Base-by-base conservation (phyloP, 2,888 invertebrate species). In the Camptogramma bilineatum region DNA sequence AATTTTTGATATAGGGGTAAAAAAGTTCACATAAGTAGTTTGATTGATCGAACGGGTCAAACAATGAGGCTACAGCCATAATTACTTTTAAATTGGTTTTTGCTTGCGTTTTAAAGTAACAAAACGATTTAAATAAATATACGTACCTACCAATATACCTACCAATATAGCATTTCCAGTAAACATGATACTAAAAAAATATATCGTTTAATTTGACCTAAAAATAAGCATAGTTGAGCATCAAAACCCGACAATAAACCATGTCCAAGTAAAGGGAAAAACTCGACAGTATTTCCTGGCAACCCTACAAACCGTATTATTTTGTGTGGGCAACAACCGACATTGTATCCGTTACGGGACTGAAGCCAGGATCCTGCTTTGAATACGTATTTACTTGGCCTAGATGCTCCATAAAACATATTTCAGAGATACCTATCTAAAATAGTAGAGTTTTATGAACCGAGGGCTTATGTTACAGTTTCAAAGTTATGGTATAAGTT, bases 371-470 rank as follows among this genome's bases (percentile, higher is more conserved):
- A 34, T 2, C 52, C 52, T 56, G 55, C 17, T 62, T 55, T 62
- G 62, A 62, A 62, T 62, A 62, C 52, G 52, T 62, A 54, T 62
- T 19, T 44, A 44, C 31, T 52, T 56, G 52, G 46, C 55, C 62
- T 46, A 31, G 46, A 52, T 51, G 31, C 51, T 61, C n/a, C n/a
- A 54, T 28, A 47, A 47, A 47, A 39, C 39, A 53, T 52, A 19
- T 46, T 19, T 52, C 10, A 52, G 16, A 52, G 50, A 50, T 39
- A 17, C 17, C 44, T 44, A 17, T 44, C 44, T 44, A 16, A 44
- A 44, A 44, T 44, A 44, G 39, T 34, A 1, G 4, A 13, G 44
- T 44, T 44, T 44, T 44, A 44, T 44, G 44, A 44, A 44, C 13
- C 44, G 17, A 16, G 16, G 42, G 28, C 28, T 17, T 44, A 17